Evolutionary conservation across 2,888 invertebrate species (phyloP).

Genomic region (Criorhina ranunculi): DNA sequence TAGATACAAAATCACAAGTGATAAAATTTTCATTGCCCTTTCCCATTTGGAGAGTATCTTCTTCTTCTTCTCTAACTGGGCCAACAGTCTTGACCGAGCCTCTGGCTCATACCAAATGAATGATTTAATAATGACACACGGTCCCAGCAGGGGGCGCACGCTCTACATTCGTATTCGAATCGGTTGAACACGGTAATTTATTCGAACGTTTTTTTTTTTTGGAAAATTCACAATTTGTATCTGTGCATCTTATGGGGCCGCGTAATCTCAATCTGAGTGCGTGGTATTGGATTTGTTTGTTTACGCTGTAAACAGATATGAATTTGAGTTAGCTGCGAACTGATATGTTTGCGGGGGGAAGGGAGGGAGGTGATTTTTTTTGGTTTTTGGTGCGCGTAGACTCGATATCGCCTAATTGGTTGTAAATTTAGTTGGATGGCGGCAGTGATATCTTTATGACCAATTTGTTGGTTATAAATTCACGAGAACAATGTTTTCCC

Average conservation of each 20-base stretch:
- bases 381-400: constrained; percentile 33
- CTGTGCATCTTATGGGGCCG: constrained; percentile 27
- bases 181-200: constrained; percentile 50
- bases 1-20: constrained; percentile 15
- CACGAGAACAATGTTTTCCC: constrained; percentile 49
- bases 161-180: constrained; percentile 39
- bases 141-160: constrained; percentile 65
- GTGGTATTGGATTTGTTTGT: constrained; percentile 62
- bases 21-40: constrained; percentile 59
- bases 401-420: constrained; percentile 63
- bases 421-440: constrained; percentile 69
- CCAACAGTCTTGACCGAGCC: constrained; percentile 61
- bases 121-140: constrained; percentile 71
- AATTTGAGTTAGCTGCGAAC: constrained; percentile 75
- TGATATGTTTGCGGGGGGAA: constrained; percentile 53
- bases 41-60: constrained; percentile 39
- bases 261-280: constrained; percentile 38
- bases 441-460: constrained; percentile 70
- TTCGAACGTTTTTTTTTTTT: constrained; percentile 53
- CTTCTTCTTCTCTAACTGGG: constrained; percentile 60
- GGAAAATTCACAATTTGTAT: constrained; percentile 59
- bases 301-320: constrained; percentile 74
- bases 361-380: not conserved
- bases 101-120: constrained; percentile 23
- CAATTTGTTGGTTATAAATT: constrained; percentile 64